Evolutionary conservation across 2,797 vertebrate genomes (phyloP), one percentile per base, ranked within the genome.

Genomic region (Scleropages formosus): DNA sequence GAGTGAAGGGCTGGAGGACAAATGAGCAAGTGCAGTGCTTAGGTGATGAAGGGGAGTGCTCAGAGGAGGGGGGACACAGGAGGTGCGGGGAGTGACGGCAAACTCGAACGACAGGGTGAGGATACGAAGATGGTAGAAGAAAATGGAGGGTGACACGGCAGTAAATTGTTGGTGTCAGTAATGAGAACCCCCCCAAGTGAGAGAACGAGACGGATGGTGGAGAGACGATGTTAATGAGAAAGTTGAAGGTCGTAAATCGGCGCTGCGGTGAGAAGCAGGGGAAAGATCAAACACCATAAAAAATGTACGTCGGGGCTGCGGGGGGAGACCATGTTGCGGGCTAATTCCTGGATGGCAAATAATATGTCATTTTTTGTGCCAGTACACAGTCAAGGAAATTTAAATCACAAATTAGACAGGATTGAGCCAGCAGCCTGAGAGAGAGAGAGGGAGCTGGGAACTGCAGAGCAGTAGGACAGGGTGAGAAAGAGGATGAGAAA

Each of bases 381-480:
- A 79, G 73, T 80, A 86, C 85, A 47, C 80, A 66, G 82, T 84
- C 77, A 79, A 82, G 80, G 81, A 39, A 84, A 91, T 90, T 83
- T 87, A 85, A 93, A 91, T 94, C 89, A 85, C 82, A 92, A 91
- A 89, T 90, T 80, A 91, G 82, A 74, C 59, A 65, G 70, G 73
- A 82, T 78, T 78, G 79, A 68, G 80, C 56, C 80, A 15, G 4
- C n/a, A 56, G 53, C 27, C n/a, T n/a, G 47, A 60, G 56, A 47
- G 10, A 20, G 39, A 74, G 51, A 77, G 67, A 8, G 24, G 26
- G 62, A 22, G 61, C 27, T 44, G 53, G 53, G 26, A 58, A 59
- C 49, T 9, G 0, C 10, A 15, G 65, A 76, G 59, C 11, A 64
- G 65, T 60, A 62, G 47, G 9, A 0, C 22, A 22, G n/a, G 13